Conservation (phyloP, 2,797 vertebrate genomes). For the Bradypus variegatus region DNA sequence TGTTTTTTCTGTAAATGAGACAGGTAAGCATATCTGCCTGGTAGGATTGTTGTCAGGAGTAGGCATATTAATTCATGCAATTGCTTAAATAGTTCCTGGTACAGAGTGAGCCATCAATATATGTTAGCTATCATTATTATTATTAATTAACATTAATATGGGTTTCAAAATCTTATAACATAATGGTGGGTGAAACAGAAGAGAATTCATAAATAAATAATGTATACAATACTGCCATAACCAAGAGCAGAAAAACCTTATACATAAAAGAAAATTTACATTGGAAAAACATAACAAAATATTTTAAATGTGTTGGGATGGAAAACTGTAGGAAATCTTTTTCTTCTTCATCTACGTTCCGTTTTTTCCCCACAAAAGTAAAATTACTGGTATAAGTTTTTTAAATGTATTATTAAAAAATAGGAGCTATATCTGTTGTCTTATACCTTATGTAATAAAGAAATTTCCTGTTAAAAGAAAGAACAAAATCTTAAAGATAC, state of each 20-base stretch:
- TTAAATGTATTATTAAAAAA: constrained; percentile 16
- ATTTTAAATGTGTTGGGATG: not conserved
- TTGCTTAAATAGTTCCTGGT: not conserved
- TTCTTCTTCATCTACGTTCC: not conserved
- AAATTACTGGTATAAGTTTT: not conserved
- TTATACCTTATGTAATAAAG: constrained; percentile 44
- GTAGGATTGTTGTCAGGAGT: not conserved
- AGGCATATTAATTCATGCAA: not conserved
- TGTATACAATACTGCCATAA: not conserved
- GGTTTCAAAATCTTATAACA: not conserved
- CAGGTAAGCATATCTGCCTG: not conserved
- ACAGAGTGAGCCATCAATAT: not conserved
- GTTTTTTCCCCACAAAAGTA: not conserved
- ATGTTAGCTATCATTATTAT: not conserved
- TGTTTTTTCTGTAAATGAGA: not conserved
- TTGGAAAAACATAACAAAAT: not conserved
- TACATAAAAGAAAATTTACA: not conserved
- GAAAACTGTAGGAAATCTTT: not conserved
- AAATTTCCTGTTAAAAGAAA: constrained; percentile 46
- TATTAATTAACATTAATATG: not conserved
- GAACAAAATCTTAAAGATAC: constrained; percentile 41
- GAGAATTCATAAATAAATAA: not conserved
- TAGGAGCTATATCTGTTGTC: not conserved
- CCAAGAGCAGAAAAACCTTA: not conserved
- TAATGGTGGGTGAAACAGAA: not conserved